Percentiles rank a stretch among this genome's conserved stretches.
Conservation (phyloP, 1,140 invertebrate species). For the Bombus affinis region DNA sequence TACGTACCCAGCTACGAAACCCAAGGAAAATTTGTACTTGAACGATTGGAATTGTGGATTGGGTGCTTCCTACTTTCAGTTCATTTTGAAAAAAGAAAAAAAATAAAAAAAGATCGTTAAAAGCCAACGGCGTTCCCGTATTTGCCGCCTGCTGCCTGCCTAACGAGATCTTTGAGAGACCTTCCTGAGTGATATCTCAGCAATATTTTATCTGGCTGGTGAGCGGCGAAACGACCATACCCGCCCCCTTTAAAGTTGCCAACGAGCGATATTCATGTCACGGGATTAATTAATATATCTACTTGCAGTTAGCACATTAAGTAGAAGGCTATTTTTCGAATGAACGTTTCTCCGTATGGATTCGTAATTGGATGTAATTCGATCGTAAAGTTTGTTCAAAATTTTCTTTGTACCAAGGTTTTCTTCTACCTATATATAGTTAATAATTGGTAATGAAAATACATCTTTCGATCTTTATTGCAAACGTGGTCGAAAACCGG, state of each 20-base stretch:
- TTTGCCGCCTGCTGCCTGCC: not conserved
- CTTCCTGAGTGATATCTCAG: slow-evolving; percentile 31
- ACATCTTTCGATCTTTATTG: not conserved
- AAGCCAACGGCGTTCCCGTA: not conserved
- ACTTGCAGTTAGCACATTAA: not conserved
- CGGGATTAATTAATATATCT: slow-evolving; percentile 33
- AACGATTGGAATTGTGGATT: slow-evolving; percentile 41
- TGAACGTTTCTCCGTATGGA: not conserved
- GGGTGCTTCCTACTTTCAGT: slow-evolving; percentile 61
- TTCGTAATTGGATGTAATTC: not conserved
- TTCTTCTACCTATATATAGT: not conserved
- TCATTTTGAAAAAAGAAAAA: slow-evolving; percentile 47
- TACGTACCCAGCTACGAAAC: slow-evolving; percentile 36
- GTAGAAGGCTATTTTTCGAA: slow-evolving; percentile 3
- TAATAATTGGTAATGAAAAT: not conserved
- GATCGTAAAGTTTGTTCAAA: not conserved
- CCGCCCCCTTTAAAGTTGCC: not conserved
- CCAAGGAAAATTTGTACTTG: slow-evolving; percentile 49
- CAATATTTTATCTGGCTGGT: slow-evolving; percentile 17
- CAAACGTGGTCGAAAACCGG: not conserved
- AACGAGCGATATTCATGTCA: not conserved
- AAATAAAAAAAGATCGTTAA: not conserved
- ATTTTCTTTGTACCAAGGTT: not conserved
- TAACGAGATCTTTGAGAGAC: slow-evolving; percentile 45
- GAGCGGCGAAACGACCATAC: slow-evolving; percentile 1